These are phyloP conservation scores for Coluber constrictor DNA, from an alignment of 2,797 vertebrate genomes.

Conservation along the genomic window DNA sequence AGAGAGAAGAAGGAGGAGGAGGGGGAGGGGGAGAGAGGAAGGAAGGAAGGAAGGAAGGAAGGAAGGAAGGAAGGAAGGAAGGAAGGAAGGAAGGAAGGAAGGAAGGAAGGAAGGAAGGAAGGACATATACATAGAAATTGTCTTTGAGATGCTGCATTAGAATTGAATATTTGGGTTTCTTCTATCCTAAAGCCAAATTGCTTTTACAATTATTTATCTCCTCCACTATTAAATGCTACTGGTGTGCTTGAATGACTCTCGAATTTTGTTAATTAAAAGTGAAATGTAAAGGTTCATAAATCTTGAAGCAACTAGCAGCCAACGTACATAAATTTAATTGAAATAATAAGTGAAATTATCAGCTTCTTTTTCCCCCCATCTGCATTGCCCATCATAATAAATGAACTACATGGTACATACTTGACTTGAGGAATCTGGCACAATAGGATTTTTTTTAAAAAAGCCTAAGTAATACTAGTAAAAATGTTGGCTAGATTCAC, in stretches of 20 bases:
- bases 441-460: constrained; percentile 14
- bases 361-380: background rate
- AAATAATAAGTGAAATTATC: background rate
- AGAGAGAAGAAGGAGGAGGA: background rate
- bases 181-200: background rate
- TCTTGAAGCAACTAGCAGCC: constrained; percentile 15
- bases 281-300: constrained; percentile 31
- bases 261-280: constrained; percentile 42
- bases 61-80: background rate
- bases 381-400: constrained; percentile 24
- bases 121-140: background rate
- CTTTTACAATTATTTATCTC: background rate
- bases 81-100: background rate
- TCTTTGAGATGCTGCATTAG: background rate
- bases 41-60: background rate
- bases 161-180: background rate
- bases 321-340: constrained; percentile 7
- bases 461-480: background rate
- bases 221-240: background rate
- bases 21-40: no score
- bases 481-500: background rate
- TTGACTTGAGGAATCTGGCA: constrained; percentile 12
- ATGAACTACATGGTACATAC: constrained; percentile 34
- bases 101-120: background rate
- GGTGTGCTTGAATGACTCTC: constrained; percentile 20